Percentiles rank a stretch among this genome's conserved stretches.
Conservation (phyloP, 2,113 vertebrate species). For the Chinchilla lanigera region DNA sequence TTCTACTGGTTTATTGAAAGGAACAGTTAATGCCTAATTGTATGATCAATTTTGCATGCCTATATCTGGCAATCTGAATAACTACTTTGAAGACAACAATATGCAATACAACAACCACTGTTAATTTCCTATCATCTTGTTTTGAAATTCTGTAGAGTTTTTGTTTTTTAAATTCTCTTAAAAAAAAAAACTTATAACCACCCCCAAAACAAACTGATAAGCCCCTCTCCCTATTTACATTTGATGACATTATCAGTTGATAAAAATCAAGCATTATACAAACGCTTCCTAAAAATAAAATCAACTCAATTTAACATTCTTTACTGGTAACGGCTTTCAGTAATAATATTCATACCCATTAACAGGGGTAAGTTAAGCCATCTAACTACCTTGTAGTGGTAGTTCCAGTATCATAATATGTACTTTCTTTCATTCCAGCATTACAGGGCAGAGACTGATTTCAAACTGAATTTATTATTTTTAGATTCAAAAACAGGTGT, state of each 20-base stretch:
- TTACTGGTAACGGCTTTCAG: conserved; percentile 52
- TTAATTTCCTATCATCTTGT: no score
- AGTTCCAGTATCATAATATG: conserved; percentile 33
- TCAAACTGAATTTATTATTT: conserved; percentile 52
- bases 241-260: background rate
- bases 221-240: background rate
- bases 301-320: conserved; percentile 49
- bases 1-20: no score
- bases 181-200: background rate
- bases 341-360: conserved; percentile 58
- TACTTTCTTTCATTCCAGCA: background rate
- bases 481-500: conserved; percentile 61
- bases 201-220: background rate
- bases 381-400: conserved; percentile 7
- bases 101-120: no score
- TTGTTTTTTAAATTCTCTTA: background rate
- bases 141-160: no score
- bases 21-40: no score
- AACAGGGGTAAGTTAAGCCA: conserved; percentile 27
- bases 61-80: no score
- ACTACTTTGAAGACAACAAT: no score
- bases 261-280: conserved; percentile 17
- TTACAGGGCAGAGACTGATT: conserved; percentile 36
- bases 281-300: conserved; percentile 37
- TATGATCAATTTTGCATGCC: no score